phyloP scores from a whole-genome alignment of 1,140 invertebrate species.

The Diachasmimorpha longicaudata region DNA sequence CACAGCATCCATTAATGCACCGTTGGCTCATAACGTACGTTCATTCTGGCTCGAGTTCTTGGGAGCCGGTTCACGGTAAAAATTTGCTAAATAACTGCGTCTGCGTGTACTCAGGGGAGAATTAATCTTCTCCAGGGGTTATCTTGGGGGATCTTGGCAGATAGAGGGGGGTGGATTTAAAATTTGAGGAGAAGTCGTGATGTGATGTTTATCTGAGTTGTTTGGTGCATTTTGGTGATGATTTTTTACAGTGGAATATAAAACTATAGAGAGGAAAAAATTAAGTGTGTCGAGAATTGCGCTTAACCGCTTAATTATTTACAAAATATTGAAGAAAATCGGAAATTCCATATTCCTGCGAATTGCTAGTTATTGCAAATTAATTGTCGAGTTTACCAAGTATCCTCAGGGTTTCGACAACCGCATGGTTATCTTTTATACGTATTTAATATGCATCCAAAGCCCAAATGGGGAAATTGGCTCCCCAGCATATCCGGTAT shows the following conservation, averaged over 20 bases:
- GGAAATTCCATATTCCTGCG: neutral
- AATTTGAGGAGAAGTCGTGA: too few relatives aligned
- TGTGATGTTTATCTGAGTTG: too few relatives aligned
- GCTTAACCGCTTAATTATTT: too few relatives aligned
- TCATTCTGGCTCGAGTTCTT: neutral
- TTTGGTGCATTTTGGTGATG: too few relatives aligned
- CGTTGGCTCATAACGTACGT: constrained; percentile 19
- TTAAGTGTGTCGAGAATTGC: too few relatives aligned
- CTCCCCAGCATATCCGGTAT: neutral
- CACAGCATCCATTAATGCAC: constrained; percentile 32
- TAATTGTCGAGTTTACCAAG: neutral
- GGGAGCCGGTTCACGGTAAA: neutral
- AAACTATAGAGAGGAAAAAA: too few relatives aligned
- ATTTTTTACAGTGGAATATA: too few relatives aligned
- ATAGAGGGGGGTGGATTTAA: too few relatives aligned
- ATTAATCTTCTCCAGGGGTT: too few relatives aligned
- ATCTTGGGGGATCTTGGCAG: too few relatives aligned
- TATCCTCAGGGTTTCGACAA: neutral
- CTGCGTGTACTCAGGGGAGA: neutral
- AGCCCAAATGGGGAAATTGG: neutral
- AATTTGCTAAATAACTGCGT: neutral
- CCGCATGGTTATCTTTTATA: neutral
- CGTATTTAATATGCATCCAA: neutral
- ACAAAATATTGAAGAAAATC: too few relatives aligned
- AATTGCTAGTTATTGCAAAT: neutral